phyloP scores from a whole-genome alignment of 37 sponge, comb jelly and placozoan species.

The Corticium candelabrum region DNA sequence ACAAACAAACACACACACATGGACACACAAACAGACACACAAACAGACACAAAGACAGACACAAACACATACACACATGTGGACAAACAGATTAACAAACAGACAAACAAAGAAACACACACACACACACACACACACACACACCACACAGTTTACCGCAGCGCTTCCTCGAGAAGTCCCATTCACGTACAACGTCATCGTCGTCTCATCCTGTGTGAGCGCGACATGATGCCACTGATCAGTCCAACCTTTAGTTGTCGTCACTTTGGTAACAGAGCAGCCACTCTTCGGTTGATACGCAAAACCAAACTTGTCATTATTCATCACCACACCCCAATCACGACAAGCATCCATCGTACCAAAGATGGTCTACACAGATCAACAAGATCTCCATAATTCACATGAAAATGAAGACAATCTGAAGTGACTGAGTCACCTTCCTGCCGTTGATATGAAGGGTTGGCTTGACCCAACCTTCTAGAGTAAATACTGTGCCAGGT shows the following conservation, averaged over 20 bases:
- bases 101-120: too few species aligned
- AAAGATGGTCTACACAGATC: not conserved
- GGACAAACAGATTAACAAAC: too few species aligned
- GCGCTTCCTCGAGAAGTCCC: too few species aligned
- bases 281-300: not conserved
- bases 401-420: too few species aligned
- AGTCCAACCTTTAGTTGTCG: not conserved
- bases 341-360: conserved; percentile 3
- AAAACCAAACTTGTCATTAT: not conserved
- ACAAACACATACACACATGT: too few species aligned
- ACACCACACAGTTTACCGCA: too few species aligned
- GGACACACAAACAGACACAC: too few species aligned
- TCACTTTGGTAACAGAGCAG: not conserved
- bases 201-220: not conserved
- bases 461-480: conserved; percentile 1
- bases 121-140: too few species aligned
- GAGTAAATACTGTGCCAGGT: not conserved
- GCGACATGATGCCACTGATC: conserved; percentile 2
- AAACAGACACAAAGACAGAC: too few species aligned
- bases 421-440: not conserved
- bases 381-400: not conserved
- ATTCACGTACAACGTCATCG: not conserved
- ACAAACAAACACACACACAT: too few species aligned
- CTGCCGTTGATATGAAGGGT: not conserved
- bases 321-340: not conserved